Evolutionary conservation across 1,140 invertebrate species (phyloP).

Genomic region (Sarcophaga peregrina): DNA sequence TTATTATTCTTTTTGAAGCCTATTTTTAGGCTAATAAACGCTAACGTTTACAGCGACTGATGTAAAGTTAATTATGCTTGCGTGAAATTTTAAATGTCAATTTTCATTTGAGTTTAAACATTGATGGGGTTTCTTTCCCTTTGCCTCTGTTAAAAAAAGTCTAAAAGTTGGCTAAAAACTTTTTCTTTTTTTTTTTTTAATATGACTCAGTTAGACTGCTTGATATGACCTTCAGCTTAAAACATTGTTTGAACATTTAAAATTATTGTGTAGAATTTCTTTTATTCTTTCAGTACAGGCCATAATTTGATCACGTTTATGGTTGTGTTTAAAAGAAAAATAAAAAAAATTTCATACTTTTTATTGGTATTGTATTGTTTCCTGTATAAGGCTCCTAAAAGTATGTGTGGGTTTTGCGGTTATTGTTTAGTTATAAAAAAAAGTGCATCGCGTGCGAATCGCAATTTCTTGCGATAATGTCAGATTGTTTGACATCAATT

Average conservation of each 20-base stretch:
- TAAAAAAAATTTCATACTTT: neutral
- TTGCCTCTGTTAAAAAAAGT: neutral
- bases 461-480: conserved; percentile 38
- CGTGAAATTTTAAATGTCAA: no score
- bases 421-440: conserved; percentile 27
- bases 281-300: neutral
- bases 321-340: no score
- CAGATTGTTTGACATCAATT: conserved; percentile 38
- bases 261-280: neutral
- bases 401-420: conserved; percentile 20
- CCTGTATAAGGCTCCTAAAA: neutral
- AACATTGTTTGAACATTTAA: neutral
- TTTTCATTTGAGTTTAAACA: no score
- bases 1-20: no score
- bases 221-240: neutral
- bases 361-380: neutral
- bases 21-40: no score
- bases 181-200: no score
- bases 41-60: no score
- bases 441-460: conserved; percentile 39
- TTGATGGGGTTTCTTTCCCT: no score
- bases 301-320: neutral
- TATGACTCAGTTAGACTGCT: no score
- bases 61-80: no score
- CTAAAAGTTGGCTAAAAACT: neutral